phyloP scores from a whole-genome alignment of 2,888 invertebrate genomes.

The Mythimna albipuncta region DNA sequence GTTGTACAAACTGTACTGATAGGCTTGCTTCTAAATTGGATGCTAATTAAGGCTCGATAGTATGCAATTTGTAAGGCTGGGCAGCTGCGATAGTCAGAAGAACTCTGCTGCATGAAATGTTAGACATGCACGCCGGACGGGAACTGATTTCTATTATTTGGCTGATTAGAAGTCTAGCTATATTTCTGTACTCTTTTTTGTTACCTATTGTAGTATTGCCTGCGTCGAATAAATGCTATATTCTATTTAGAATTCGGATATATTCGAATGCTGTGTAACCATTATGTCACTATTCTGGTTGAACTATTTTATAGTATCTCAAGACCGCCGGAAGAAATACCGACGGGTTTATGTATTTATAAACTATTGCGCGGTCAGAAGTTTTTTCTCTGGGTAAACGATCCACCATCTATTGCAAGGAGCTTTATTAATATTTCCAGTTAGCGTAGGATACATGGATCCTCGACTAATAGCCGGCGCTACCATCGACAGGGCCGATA shows the following conservation, averaged over 20 bases:
- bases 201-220: too few species aligned
- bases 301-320: not conserved
- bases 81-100: not conserved
- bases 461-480: not conserved
- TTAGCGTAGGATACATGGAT: not conserved
- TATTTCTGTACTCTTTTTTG: too few species aligned
- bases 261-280: not conserved
- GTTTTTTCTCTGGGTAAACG: not conserved
- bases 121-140: not conserved
- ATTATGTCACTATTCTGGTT: not conserved
- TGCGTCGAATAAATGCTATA: too few species aligned
- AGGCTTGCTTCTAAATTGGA: conserved; percentile 7
- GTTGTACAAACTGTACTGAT: conserved; percentile 14
- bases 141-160: not conserved
- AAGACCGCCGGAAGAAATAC: too few species aligned
- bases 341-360: too few species aligned
- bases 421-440: not conserved
- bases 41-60: conserved; percentile 31
- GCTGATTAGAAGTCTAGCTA: too few species aligned
- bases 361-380: too few species aligned
- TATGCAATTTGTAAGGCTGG: conserved; percentile 30
- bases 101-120: not conserved
- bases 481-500: conserved; percentile 17
- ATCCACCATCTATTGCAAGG: not conserved
- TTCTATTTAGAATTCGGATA: not conserved